phyloP scores from a whole-genome alignment of 1,140 invertebrate species.

The Drosophila kohkoa region DNA sequence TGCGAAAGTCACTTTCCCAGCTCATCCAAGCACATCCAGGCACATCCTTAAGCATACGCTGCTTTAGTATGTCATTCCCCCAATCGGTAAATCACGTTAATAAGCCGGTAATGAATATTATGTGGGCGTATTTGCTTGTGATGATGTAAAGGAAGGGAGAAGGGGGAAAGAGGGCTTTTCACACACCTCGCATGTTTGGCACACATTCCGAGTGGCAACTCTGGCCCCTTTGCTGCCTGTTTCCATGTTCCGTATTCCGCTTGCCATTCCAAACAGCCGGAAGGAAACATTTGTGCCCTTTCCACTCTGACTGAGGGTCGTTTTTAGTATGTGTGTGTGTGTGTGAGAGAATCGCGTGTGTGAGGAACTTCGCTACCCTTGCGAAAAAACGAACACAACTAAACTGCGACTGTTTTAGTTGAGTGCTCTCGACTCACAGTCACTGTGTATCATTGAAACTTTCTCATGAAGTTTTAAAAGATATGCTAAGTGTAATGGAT shows the following conservation, averaged over 20 bases:
- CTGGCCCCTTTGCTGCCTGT: conserved; percentile 1
- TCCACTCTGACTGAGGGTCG: conserved; percentile 14
- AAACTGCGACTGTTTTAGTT: neutral
- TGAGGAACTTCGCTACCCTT: conserved; percentile 25
- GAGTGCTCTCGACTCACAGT: neutral
- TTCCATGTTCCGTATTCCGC: conserved; percentile 22
- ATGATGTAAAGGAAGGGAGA: neutral
- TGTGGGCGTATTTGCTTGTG: conserved; percentile 37
- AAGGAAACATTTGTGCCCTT: conserved; percentile 73
- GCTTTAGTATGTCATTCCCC: conserved; percentile 60
- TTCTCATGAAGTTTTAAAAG: too few species aligned
- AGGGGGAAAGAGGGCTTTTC: neutral
- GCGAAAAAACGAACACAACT: conserved; percentile 23
- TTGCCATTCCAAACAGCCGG: conserved; percentile 37
- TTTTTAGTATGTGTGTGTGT: neutral
- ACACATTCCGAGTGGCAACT: conserved; percentile 68
- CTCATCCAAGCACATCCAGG: conserved; percentile 31
- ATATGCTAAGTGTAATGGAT: too few species aligned
- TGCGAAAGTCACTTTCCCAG: conserved; percentile 77
- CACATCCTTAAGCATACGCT: conserved; percentile 57
- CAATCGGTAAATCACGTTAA: conserved; percentile 79
- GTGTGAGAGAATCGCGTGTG: conserved; percentile 6
- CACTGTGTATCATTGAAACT: neutral
- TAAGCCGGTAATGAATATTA: conserved; percentile 80
- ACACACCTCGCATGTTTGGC: conserved; percentile 74